Base-by-base conservation (phyloP, 2,797 vertebrate species). In the Acipenser transmontanus region DNA sequence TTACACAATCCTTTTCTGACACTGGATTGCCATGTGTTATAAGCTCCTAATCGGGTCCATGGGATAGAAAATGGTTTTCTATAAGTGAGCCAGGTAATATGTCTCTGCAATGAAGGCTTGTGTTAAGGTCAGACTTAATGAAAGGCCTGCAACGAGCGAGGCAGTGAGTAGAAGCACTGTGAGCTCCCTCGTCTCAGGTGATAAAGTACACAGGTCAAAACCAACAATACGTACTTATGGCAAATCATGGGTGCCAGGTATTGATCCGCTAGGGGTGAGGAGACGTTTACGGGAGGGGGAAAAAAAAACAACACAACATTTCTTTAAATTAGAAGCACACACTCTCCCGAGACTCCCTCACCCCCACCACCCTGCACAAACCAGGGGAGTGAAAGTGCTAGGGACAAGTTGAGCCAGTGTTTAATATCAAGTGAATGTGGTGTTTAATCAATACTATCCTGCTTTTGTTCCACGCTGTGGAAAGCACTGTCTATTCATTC, bases 361-460 rank as follows among this genome's bases (percentile, higher is more conserved):
- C 10, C 69, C 49, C 61, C 12, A 34, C 34, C 4, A 20, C 17
- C 62, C 50, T 14, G 47, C 34, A 60, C 64, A 7, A 17, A 49
- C 17, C 62, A 49, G 50, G 81, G 84, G 88, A 72, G 77, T 81
- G 71, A 79, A 73, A 60, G 85, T 84, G 80, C 81, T 82, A 85
- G 79, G 83, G 87, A 86, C 84, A 77, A 88, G 88, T 89, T 89
- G 91, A 89, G 88, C 83, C 81, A 88, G 91, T 93, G 91, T 94
- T 95, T 97, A 95, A 95, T 95, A 95, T 93, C 91, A 93, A 95
- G 92, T 92, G 92, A 84, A 82, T 87, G 83, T 87, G 81, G 89
- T 93, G 93, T 95, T 96, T 96, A 95, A 98, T 97, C 94, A 96
- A 95, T 95, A 95, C 89, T 85, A 87, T 89, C 91, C 89, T 90